Base-by-base conservation (phyloP, 2,888 invertebrate genomes). In the Tineola bisselliella region DNA sequence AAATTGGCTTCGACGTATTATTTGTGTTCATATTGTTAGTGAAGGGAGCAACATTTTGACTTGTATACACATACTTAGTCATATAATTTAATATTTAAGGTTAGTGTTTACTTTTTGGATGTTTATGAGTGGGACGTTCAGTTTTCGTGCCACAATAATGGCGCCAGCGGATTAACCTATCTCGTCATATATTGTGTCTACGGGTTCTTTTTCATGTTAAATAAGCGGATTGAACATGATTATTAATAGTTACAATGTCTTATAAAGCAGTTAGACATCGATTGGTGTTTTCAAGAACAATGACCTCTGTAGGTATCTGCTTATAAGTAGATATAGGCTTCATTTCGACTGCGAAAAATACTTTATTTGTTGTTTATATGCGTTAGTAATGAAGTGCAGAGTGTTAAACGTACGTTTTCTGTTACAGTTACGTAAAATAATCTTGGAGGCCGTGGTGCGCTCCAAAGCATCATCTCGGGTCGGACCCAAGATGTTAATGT, bases 121-220 rank as follows among this genome's bases (percentile, higher is more conserved):
- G 86, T 84, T 82, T 84, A 77, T 74, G 73, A 70, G 65, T 63
- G 71, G 82, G 81, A 84, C 81, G 83, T 82, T 80, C 82, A 78
- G 75, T 82, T 79, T 86, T 81, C 80, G 80, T 84, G 79, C 79
- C 74, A 83, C 84, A 83, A 80, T 87, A 86, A 87, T 87, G 87
- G 87, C 86, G 87, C 86, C 87, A 87, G 84, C 80, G 74, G 72
- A 81, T 82, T 86, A 87, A 86, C 87, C 86, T 87, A 86, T 83
- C 76, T 76, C 72, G 70, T 68, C 75, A 77, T 76, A 77, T 54
- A 18, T 12, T 18, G 54, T 54, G 54, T 54, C 25, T 54, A 3
- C 25, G 17, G 25, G 63, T 65, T 69, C 73, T 70, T 76, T 72
- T 70, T 75, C 67, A 69, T 75, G 67, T 74, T 75, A 15, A 48